Conservation (phyloP, 1,140 invertebrate species). For the Apis laboriosa region DNA sequence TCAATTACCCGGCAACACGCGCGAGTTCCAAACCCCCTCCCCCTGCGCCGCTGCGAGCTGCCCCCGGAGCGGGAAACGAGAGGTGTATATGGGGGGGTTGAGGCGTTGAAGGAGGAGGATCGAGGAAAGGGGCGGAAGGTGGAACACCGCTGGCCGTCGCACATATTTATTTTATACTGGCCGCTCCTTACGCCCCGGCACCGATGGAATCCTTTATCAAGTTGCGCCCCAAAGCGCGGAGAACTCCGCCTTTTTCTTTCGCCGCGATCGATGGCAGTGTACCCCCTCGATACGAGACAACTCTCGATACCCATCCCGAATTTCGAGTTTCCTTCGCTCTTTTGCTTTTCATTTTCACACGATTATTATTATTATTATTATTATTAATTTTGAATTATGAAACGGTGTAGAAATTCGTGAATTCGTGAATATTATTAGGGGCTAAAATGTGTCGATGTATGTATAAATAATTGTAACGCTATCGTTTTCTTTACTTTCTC, state of each 20-base stretch:
- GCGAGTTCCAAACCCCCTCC: slow-evolving; percentile 47
- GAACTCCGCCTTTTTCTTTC: slow-evolving; percentile 61
- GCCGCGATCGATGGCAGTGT: slow-evolving; percentile 40
- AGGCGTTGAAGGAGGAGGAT: not conserved
- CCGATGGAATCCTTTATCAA: slow-evolving; percentile 69
- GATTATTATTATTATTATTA: too few relatives aligned
- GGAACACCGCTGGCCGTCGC: slow-evolving; percentile 44
- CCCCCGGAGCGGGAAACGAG: slow-evolving; percentile 11
- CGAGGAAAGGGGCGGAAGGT: not conserved
- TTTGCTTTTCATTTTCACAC: too few relatives aligned
- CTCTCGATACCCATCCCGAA: not conserved
- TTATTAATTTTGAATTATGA: too few relatives aligned
- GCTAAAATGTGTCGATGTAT: too few relatives aligned
- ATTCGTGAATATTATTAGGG: too few relatives aligned
- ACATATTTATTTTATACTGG: slow-evolving; percentile 74
- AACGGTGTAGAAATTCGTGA: too few relatives aligned
- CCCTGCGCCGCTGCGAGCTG: slow-evolving; percentile 14
- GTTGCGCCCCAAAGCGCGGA: slow-evolving; percentile 30
- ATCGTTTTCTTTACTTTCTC: too few relatives aligned
- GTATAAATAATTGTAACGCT: too few relatives aligned
- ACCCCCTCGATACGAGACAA: not conserved
- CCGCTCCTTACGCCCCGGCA: slow-evolving; percentile 56
- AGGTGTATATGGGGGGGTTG: not conserved
- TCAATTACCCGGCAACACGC: slow-evolving; percentile 74
- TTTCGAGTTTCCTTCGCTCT: not conserved